A percentile compares a stretch with the other conserved stretches of the same genome.
These are phyloP conservation scores for Poecilia latipinna DNA, from an alignment of 2,113 vertebrate species.

Conservation along the genomic window DNA sequence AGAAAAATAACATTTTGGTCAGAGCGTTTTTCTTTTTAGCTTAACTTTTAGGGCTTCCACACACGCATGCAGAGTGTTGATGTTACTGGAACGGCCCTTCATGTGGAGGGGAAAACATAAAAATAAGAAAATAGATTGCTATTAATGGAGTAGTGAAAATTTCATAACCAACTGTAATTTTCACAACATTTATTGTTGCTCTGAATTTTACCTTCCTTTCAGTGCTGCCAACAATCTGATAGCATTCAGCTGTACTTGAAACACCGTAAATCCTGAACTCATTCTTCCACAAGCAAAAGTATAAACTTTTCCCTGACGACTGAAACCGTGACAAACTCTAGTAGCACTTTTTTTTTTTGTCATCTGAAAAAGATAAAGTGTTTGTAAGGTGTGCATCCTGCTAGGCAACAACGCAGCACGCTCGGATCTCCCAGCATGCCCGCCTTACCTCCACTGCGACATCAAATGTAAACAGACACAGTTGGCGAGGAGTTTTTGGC, in stretches of 20 bases:
- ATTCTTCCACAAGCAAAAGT: neutral
- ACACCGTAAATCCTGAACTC: neutral
- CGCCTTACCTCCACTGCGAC: constrained; percentile 15
- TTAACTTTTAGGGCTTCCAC: neutral
- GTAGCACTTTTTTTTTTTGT: neutral
- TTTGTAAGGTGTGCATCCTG: constrained; percentile 9
- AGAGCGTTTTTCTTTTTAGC: too few species aligned
- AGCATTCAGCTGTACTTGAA: neutral
- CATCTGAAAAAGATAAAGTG: constrained; percentile 1
- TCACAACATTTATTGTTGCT: neutral
- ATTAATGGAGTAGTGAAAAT: neutral
- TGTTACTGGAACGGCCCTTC: neutral
- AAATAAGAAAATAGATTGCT: neutral
- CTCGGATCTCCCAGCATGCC: constrained; percentile 5
- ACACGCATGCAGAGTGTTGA: neutral
- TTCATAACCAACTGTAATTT: neutral
- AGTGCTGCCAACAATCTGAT: neutral
- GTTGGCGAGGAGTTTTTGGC: constrained; percentile 9
- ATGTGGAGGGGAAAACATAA: neutral
- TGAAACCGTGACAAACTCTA: neutral
- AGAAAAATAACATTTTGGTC: too few species aligned
- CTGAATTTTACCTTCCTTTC: neutral
- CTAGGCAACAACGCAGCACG: neutral
- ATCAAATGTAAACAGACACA: constrained; percentile 24
- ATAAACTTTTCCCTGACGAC: neutral